phyloP scores from a whole-genome alignment of 2,797 vertebrate species.

The Oceanodroma leucorhoa region DNA sequence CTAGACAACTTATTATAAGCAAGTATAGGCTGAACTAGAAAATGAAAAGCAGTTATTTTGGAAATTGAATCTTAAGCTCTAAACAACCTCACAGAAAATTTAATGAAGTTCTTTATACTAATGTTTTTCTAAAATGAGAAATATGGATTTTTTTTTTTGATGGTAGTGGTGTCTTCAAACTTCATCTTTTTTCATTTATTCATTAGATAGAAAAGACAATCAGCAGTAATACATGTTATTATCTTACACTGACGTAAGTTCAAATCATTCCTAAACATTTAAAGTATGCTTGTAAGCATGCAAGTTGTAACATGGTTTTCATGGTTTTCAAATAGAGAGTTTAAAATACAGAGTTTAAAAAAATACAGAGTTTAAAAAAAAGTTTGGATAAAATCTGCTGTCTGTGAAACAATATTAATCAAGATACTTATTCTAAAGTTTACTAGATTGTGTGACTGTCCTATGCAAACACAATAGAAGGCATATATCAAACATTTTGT shows the following conservation, averaged over 20 bases:
- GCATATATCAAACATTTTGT: not conserved
- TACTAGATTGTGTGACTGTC: not conserved
- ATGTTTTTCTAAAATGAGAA: not conserved
- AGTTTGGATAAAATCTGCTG: not conserved
- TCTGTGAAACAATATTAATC: not conserved
- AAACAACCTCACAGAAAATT: not conserved
- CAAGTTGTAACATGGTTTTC: not conserved
- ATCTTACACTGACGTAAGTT: not conserved
- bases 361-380: not conserved
- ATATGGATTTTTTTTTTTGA: not conserved
- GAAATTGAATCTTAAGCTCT: not conserved
- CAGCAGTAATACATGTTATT: not conserved
- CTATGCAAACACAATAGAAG: not conserved
- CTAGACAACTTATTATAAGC: not conserved
- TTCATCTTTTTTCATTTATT: not conserved
- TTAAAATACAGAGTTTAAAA: not conserved
- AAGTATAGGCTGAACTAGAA: not conserved
- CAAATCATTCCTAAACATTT: not conserved
- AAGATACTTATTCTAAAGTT: not conserved
- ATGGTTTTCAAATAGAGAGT: not conserved
- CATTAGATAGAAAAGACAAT: not conserved
- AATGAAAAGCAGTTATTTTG: constrained; percentile 12
- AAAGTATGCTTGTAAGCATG: not conserved
- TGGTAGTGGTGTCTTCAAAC: not conserved
- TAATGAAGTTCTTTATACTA: not conserved